Evolutionary conservation across 2,113 vertebrate genomes (phyloP).

Genomic region (Morone chrysops): DNA sequence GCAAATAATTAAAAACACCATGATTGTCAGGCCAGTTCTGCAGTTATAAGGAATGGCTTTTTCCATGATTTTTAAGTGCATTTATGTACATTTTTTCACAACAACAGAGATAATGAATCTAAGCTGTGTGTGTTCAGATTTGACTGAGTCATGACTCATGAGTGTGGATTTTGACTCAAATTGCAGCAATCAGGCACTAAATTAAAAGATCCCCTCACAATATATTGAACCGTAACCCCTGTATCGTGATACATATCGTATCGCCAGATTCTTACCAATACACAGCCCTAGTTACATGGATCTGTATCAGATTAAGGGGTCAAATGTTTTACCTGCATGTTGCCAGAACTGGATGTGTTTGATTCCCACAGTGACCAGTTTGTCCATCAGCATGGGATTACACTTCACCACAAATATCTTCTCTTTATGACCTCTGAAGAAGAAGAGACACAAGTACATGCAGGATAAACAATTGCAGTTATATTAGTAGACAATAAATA

Average conservation of each 20-base stretch:
- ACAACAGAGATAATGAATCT: too few relatives aligned
- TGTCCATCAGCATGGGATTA: slow-evolving; percentile 92
- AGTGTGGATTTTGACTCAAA: not conserved
- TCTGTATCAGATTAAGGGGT: not conserved
- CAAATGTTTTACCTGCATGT: slow-evolving; percentile 88
- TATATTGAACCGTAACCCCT: too few relatives aligned
- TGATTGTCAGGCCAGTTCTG: not conserved
- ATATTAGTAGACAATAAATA: not conserved
- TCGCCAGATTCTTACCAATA: too few relatives aligned
- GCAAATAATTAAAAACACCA: not conserved
- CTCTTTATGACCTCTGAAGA: slow-evolving; percentile 92
- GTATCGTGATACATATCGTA: too few relatives aligned
- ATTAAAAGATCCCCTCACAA: too few relatives aligned
- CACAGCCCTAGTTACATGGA: too few relatives aligned
- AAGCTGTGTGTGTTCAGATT: too few relatives aligned
- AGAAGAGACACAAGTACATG: not conserved
- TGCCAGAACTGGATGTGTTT: slow-evolving; percentile 99
- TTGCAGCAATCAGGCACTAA: not conserved
- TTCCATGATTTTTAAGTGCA: too few relatives aligned
- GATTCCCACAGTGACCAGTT: slow-evolving; percentile 94
- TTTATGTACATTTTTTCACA: too few relatives aligned
- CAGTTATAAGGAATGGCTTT: not conserved
- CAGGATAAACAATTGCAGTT: not conserved
- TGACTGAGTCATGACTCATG: too few relatives aligned
- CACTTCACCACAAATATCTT: slow-evolving; percentile 98